Evolutionary conservation across 2,113 vertebrate genomes (phyloP), one percentile per base, ranked within the genome.

Genomic region (Planiliza haematocheilus): DNA sequence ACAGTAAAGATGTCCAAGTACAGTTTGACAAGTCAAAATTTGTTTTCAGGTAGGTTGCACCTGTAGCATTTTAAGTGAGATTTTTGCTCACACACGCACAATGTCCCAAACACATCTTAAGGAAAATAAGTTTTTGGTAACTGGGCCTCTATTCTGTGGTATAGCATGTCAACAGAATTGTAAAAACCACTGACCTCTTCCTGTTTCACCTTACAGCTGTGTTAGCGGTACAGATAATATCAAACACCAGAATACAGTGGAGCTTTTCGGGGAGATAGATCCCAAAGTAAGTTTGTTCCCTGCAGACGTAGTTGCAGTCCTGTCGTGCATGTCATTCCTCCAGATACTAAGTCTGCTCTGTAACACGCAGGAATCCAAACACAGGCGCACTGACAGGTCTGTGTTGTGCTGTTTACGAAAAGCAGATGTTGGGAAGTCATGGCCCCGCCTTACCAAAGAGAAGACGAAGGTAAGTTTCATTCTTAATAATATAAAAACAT

Each of bases 341-440:
- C 4, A 38, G 59, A 74, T 8, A 66, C 52, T 6, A 21, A n/a
- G 42, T 7, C 4, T 4, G 58, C 3, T 66, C 3, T 72, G 6
- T 81, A 66, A 37, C 21, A 51, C 34, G 50, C 90, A 99, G 98
- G 97, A 94, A 71, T 99, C 97, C 77, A 99, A 97, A 92, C 93
- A 98, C 94, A 99, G 96, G 93, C 96, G 96, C 91, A 99, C 98
- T 79, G 97, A 97, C 92, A 95, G 97, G 92, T 98, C 97, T 52
- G 96, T 99, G 83, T 89, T 97, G 91, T 98, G 97, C 86, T 98
- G 95, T 95, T 95, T 99, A 97, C 93, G 94, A 92, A 99, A 99
- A 95, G 95, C 94, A 78, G 96, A 99, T 66, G 90, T 94, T 66
- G 97, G 98, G 48, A 96, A 96, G 84, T 93, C 97, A 8, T 99